Conservation (phyloP, 2,797 vertebrate species). For the Acrocephalus scirpaceus region DNA sequence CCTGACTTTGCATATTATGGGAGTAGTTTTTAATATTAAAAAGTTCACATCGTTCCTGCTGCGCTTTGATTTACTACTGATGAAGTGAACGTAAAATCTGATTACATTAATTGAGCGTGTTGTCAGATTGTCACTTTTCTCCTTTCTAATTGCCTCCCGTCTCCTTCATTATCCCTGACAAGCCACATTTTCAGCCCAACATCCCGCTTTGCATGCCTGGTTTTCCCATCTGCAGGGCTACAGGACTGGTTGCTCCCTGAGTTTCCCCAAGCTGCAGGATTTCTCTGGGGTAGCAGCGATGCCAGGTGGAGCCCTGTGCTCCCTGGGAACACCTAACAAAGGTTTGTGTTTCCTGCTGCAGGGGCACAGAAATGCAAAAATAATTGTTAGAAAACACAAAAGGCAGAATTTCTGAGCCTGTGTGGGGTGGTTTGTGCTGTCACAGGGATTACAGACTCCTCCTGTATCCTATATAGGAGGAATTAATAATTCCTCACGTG, state of each 20-base stretch:
- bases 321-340: fast-evolving
- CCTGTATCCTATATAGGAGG: not conserved
- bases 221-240: not conserved
- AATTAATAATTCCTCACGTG: not conserved
- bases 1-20: slow-evolving; percentile 42
- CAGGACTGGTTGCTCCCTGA: not conserved
- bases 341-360: not conserved
- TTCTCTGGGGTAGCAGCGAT: not conserved
- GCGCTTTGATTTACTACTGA: slow-evolving; percentile 4
- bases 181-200: slow-evolving; percentile 4
- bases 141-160: slow-evolving; percentile 1
- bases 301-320: not conserved
- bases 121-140: slow-evolving; percentile 63
- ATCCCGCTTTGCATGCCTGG: not conserved
- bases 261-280: not conserved
- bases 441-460: not conserved
- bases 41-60: not conserved
- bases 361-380: not conserved
- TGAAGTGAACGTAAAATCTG: not conserved
- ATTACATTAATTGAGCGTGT: slow-evolving; percentile 45
- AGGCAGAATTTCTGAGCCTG: not conserved
- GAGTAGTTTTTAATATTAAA: slow-evolving; percentile 57
- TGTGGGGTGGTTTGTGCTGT: not conserved
- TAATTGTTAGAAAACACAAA: not conserved
- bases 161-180: not conserved